phyloP scores from a whole-genome alignment of 2,888 invertebrate genomes.

The Bellardia bayeri region DNA sequence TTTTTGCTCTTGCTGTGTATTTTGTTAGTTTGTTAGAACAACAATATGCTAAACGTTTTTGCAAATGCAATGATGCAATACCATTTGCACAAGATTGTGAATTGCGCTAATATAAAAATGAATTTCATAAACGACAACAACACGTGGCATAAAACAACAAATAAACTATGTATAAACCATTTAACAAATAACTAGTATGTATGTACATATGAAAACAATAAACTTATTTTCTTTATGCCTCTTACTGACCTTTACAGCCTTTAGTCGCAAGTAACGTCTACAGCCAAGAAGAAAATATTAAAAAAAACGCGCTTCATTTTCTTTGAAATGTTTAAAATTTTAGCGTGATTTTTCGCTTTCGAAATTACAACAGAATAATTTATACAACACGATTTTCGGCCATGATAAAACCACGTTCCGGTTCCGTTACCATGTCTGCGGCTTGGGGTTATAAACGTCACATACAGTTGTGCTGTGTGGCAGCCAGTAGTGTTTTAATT shows the following conservation, averaged over 20 bases:
- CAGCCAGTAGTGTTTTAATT: slow-evolving; percentile 77
- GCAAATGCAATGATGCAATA: no score
- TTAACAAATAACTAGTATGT: not conserved
- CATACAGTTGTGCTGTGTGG: slow-evolving; percentile 78
- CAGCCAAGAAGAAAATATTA: not conserved
- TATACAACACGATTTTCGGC: not conserved
- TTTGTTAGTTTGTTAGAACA: no score
- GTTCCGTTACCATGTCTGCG: slow-evolving; percentile 9
- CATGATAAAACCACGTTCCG: slow-evolving; percentile 1
- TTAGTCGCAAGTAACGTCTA: not conserved
- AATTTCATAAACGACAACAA: not conserved
- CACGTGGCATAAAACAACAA: not conserved
- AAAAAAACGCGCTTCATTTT: not conserved
- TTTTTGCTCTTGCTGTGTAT: no score
- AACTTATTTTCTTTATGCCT: slow-evolving; percentile 7
- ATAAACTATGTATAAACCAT: not conserved
- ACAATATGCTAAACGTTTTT: no score
- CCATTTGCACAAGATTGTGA: no score
- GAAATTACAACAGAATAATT: not conserved
- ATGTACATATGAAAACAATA: slow-evolving; percentile 18
- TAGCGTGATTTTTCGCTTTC: slow-evolving; percentile 13
- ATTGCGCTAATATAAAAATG: not conserved
- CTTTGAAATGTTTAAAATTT: slow-evolving; percentile 41
- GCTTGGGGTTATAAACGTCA: slow-evolving; percentile 75
- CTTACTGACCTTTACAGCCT: slow-evolving; percentile 31